A percentile compares a stretch with the other conserved stretches of the same genome.
These are phyloP conservation scores for Melipona bicolor DNA, from an alignment of 2,888 invertebrate species.

Conservation along the genomic window DNA sequence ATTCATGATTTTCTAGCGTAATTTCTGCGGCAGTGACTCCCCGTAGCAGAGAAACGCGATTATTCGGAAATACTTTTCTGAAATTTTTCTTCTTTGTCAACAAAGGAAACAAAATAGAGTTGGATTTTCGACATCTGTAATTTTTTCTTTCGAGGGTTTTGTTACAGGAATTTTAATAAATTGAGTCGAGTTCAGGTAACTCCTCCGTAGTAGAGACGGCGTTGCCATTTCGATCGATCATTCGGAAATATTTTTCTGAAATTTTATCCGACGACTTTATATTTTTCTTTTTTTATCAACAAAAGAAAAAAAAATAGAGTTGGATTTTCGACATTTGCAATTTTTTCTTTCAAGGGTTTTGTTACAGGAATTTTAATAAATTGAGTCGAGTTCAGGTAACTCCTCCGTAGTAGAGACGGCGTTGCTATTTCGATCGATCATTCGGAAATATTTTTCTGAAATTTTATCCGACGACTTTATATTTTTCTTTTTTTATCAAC, in stretches of 20 bases:
- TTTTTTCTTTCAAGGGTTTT: background rate
- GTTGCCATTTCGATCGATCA: background rate
- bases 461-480: background rate
- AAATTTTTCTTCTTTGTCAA: background rate
- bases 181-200: background rate
- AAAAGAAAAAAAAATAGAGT: background rate
- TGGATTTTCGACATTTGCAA: background rate
- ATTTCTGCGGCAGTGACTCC: background rate
- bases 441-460: background rate
- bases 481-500: background rate
- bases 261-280: background rate
- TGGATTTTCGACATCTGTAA: background rate
- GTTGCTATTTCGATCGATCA: background rate
- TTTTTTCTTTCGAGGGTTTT: background rate
- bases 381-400: background rate
- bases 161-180: too few relatives aligned
- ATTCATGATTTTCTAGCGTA: constrained; percentile 2
- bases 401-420: background rate
- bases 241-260: background rate
- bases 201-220: background rate
- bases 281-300: background rate
- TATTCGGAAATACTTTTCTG: background rate
- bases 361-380: too few relatives aligned
- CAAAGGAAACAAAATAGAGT: too few relatives aligned
- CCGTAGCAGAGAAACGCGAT: background rate